Conservation (phyloP, 2,888 invertebrate genomes). For the Zeuzera pyrina region DNA sequence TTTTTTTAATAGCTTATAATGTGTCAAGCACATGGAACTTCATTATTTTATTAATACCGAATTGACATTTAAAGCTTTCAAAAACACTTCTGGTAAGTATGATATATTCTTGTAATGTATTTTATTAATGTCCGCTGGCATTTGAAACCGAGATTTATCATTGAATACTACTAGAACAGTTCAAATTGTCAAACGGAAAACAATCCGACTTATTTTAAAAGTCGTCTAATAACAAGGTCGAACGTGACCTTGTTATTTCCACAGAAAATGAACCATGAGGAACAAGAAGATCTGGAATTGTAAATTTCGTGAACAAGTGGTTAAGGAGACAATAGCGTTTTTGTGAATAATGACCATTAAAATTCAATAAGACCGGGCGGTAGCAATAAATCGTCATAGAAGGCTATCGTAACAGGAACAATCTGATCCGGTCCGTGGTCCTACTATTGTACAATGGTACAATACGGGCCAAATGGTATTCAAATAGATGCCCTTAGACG, state of each 20-base stretch:
- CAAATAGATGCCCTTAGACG: constrained; percentile 59
- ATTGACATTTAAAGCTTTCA: no score
- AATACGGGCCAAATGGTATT: constrained; percentile 43
- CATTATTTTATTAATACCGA: no score
- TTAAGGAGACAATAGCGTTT: constrained; percentile 15
- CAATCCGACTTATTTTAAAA: constrained; percentile 31
- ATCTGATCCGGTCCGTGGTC: constrained; percentile 50
- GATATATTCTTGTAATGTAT: no score
- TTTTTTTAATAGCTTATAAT: no score
- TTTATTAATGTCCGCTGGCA: no score
- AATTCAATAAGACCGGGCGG: constrained; percentile 57
- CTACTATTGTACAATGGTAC: constrained; percentile 34
- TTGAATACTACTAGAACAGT: constrained; percentile 21
- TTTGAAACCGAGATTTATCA: no score
- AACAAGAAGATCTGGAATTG: constrained; percentile 18
- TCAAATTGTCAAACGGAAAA: constrained; percentile 29
- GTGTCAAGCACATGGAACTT: no score
- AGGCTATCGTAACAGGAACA: constrained; percentile 63
- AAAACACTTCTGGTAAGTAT: no score
- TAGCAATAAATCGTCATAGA: constrained; percentile 65
- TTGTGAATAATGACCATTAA: constrained; percentile 52
- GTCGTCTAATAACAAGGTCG: constrained; percentile 25
- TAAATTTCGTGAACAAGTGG: constrained; percentile 8
- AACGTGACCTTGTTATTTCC: constrained; percentile 21
- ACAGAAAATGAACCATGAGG: constrained; percentile 22